Percentiles rank a stretch among this genome's conserved stretches.
These are phyloP conservation scores for Neoitamus cyanurus DNA, from an alignment of 2,888 invertebrate species.

Conservation along the genomic window DNA sequence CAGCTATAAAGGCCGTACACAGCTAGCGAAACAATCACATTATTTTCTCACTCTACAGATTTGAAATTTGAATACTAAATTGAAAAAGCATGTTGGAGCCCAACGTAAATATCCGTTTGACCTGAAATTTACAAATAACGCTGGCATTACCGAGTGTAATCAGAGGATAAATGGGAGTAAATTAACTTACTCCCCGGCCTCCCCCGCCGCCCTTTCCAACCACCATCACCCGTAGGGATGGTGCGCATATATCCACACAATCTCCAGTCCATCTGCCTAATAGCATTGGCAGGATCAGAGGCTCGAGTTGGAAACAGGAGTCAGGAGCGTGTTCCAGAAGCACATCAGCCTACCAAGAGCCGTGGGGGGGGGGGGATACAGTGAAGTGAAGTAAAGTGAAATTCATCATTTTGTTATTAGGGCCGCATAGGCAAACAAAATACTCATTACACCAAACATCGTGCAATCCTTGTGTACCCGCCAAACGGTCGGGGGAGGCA, in stretches of 20 bases:
- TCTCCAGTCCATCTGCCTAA: not conserved
- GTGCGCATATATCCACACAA: not conserved
- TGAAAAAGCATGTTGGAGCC: not conserved
- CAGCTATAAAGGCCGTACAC: not conserved
- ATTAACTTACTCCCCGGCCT: not conserved
- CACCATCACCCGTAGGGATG: too few species aligned
- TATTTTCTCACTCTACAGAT: not conserved
- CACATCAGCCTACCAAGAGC: not conserved
- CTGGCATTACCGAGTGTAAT: not conserved
- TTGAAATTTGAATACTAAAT: not conserved
- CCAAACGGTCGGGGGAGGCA: not conserved
- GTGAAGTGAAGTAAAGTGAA: not conserved
- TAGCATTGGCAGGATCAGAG: not conserved
- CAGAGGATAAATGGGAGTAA: not conserved
- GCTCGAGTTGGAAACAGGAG: not conserved
- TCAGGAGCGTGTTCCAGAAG: not conserved
- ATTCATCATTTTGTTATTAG: not conserved
- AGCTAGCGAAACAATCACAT: not conserved
- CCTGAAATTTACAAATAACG: not conserved
- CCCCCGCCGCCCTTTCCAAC: too few species aligned
- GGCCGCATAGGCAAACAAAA: not conserved
- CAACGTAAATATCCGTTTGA: not conserved
- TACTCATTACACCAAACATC: not conserved
- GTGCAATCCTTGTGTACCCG: not conserved
- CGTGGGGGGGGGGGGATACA: not conserved